Percentiles rank a stretch among this genome's conserved stretches.
These are phyloP conservation scores for Hirudo medicinalis DNA, from an alignment of 1,140 invertebrate genomes.

Conservation along the genomic window DNA sequence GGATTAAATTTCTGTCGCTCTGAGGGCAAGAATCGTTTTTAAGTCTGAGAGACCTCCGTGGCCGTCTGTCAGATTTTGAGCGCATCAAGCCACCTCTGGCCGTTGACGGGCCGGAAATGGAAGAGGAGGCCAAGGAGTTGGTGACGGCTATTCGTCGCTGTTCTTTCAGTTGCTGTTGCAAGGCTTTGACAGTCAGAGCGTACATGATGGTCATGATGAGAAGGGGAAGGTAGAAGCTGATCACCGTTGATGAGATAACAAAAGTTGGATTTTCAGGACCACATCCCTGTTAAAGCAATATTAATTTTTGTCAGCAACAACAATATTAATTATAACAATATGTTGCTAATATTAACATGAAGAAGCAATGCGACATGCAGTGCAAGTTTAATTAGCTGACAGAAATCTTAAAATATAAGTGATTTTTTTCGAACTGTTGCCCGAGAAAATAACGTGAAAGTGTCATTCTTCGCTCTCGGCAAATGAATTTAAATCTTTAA, in stretches of 20 bases:
- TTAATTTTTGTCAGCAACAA: not conserved
- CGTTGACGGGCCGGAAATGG: conserved; percentile 7
- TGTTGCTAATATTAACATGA: not conserved
- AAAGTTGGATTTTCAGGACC: conserved; percentile 62
- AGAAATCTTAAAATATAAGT: not conserved
- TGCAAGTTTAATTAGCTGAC: too few species aligned
- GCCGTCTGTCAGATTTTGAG: too few species aligned
- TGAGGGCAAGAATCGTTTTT: too few species aligned
- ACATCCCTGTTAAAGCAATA: conserved; percentile 47
- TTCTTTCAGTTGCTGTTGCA: conserved; percentile 23
- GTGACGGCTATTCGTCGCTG: conserved; percentile 21
- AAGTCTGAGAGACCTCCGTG: too few species aligned
- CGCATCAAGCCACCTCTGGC: too few species aligned
- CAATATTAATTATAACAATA: not conserved
- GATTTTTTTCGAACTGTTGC: not conserved
- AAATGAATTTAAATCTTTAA: too few species aligned
- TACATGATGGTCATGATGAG: conserved; percentile 82
- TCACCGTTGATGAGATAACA: conserved; percentile 71
- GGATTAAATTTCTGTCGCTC: too few species aligned
- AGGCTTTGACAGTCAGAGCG: conserved; percentile 59
- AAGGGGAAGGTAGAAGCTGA: conserved; percentile 83
- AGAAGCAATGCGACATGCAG: not conserved
- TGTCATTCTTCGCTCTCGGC: too few species aligned
- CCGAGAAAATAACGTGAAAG: not conserved
- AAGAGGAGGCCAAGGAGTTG: conserved; percentile 13